Percentiles rank a stretch among this genome's conserved stretches.
These are phyloP conservation scores for Bradynema listronoti DNA, from an alignment of 1,140 invertebrate genomes.

Conservation along the genomic window DNA sequence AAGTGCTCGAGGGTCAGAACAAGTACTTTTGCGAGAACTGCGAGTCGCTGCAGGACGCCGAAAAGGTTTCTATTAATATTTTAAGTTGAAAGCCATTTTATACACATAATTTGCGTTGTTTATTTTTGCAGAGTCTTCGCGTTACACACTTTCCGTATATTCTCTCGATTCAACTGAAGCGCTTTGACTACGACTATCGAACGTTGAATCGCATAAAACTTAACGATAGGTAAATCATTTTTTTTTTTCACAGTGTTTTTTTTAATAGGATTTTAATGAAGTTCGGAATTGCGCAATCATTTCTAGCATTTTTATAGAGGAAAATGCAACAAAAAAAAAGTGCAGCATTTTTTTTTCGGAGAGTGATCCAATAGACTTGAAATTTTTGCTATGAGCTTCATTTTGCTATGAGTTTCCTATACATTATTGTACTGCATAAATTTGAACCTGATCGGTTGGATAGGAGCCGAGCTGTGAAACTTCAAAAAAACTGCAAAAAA, in stretches of 20 bases:
- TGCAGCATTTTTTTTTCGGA: too few species aligned
- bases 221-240: constrained; percentile 72
- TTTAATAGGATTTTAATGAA: too few species aligned
- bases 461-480: too few species aligned
- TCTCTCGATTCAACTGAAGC: constrained; percentile 77
- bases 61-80: constrained; percentile 64
- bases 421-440: too few species aligned
- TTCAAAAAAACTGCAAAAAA: too few species aligned
- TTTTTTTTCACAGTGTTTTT: not conserved
- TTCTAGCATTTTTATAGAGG: too few species aligned
- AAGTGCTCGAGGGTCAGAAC: constrained; percentile 76
- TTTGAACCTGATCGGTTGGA: too few species aligned
- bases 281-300: too few species aligned
- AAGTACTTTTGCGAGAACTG: constrained; percentile 84
- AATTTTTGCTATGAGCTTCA: too few species aligned
- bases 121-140: constrained; percentile 66
- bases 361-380: too few species aligned
- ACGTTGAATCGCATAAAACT: constrained; percentile 79
- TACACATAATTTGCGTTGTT: not conserved
- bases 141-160: constrained; percentile 81
- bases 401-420: too few species aligned
- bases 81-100: not conserved
- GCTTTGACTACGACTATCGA: constrained; percentile 83
- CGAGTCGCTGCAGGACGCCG: constrained; percentile 79
- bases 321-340: too few species aligned